Evolutionary conservation across 35 echinoderm and acorn worm species (phyloP).

Genomic region (Lytechinus pictus): DNA sequence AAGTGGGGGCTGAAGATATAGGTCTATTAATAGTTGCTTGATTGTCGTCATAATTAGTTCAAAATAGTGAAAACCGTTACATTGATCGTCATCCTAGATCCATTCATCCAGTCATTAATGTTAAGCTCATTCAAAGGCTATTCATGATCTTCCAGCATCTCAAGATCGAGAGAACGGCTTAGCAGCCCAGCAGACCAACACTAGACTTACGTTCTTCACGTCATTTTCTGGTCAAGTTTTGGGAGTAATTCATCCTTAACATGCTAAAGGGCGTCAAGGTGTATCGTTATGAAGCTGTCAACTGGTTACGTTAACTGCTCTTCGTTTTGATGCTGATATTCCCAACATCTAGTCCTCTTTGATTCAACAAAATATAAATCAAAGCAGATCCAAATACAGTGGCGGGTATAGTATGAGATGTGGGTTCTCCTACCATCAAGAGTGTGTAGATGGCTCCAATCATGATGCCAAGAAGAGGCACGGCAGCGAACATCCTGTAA

Average conservation of each 20-base stretch:
- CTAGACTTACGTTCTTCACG: no score
- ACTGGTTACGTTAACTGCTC: background rate
- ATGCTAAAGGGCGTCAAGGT: background rate
- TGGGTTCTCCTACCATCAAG: constrained; percentile 44
- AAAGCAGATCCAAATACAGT: constrained; percentile 34
- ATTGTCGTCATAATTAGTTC: no score
- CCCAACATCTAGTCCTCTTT: background rate
- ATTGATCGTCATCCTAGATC: no score
- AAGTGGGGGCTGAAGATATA: no score
- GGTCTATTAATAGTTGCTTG: no score
- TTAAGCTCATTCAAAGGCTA: no score
- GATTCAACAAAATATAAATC: constrained; percentile 24
- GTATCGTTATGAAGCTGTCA: background rate
- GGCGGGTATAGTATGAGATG: constrained; percentile 29
- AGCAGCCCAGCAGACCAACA: no score
- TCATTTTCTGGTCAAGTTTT: no score
- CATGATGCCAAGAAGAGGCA: constrained; percentile 69
- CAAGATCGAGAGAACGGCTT: no score
- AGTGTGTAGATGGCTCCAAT: constrained; percentile 56
- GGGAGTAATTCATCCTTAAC: background rate
- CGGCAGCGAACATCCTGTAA: constrained; percentile 49
- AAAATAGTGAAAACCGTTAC: no score
- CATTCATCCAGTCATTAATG: no score
- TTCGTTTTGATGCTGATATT: background rate
- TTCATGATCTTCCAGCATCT: no score